Base-by-base conservation (phyloP, 2,888 invertebrate species). In the Cerastis rubricosa region DNA sequence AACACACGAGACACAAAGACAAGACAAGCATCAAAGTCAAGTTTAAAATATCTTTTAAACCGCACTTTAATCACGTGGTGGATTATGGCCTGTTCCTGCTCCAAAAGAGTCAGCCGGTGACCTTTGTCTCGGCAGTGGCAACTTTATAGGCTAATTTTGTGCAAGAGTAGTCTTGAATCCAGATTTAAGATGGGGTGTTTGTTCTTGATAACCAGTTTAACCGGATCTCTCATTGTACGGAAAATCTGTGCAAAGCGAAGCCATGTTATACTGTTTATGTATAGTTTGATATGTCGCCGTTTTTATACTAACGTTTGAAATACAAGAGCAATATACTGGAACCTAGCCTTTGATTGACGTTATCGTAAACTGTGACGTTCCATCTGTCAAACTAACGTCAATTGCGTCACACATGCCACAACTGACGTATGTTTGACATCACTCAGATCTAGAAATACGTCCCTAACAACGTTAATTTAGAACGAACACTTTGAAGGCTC, bases 321-420 rank as follows among this genome's bases (percentile, higher is more conserved):
- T 57, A 29, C 45, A 71, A n/a, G 71, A 57, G 70, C 45, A 14
- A 40, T 43, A 64, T 9, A 43, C n/a, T 43, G 1, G 3, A 22
- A n/a, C 9, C 29, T 29, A 43, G 2, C 12, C 29, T 35, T 11
- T 1, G 47, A 71, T 11, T 9, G 71, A 40, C 71, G 40, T 7
- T 73, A 29, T 43, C 51, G 43, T 8, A 14, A 49, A 76, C 19
- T 49, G n/a, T 59, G 35, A 49, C 71, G 43, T 40, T 43, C 45
- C 29, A 71, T 22, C 47, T 49, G 49, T 76, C 59, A 71, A 79
- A 76, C 9, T 29, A n/a, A 76, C 29, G 57, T 71, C 57, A 79
- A 19, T 40, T 49, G 12, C 51, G 12, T 61, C 45, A 12, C 12
- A 5, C 7, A 0, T 8, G 40, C 3, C 40, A 6, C 5, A 54